Conservation (phyloP, 2,888 invertebrate species). For the Lycia hirtaria region DNA sequence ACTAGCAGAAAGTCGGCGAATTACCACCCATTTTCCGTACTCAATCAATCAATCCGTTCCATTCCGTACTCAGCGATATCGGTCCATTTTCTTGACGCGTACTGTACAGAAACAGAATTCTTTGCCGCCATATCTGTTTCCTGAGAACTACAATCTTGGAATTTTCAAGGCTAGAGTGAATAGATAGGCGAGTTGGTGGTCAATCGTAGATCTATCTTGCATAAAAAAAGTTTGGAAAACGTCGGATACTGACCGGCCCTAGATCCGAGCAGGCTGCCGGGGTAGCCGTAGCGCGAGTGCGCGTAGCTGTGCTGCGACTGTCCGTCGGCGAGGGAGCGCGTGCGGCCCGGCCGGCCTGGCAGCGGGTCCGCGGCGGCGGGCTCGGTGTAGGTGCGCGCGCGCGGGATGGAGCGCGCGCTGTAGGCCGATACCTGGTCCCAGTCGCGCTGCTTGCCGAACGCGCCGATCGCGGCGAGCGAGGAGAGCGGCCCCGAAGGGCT, state of each 20-base stretch:
- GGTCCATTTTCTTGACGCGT: too few relatives aligned
- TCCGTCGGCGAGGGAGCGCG: slow-evolving; percentile 93
- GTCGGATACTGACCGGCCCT: slow-evolving; percentile 74
- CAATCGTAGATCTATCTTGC: too few relatives aligned
- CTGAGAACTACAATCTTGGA: too few relatives aligned
- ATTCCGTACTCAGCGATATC: too few relatives aligned
- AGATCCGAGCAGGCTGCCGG: slow-evolving; percentile 87
- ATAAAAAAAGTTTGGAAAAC: too few relatives aligned
- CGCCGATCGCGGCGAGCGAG: slow-evolving; percentile 93
- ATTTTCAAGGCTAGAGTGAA: too few relatives aligned
- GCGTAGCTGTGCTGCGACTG: slow-evolving; percentile 96
- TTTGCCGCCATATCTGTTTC: too few relatives aligned
- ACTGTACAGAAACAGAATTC: too few relatives aligned
- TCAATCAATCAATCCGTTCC: too few relatives aligned
- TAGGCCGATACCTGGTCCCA: slow-evolving; percentile 92
- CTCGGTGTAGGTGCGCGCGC: slow-evolving; percentile 93
- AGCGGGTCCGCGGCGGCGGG: slow-evolving; percentile 89
- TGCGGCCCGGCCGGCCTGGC: slow-evolving; percentile 91
- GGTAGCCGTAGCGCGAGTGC: slow-evolving; percentile 92
- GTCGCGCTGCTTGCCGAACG: slow-evolving; percentile 93
- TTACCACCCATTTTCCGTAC: too few relatives aligned
- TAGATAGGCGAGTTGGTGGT: too few relatives aligned
- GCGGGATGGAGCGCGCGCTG: slow-evolving; percentile 94
- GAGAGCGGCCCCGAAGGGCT: slow-evolving; percentile 93
- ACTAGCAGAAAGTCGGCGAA: too few relatives aligned